Percentiles rank a stretch among this genome's conserved stretches.
These are phyloP conservation scores for Actenoides lindsayi DNA, from an alignment of 2,113 vertebrate species.

Conservation along the genomic window DNA sequence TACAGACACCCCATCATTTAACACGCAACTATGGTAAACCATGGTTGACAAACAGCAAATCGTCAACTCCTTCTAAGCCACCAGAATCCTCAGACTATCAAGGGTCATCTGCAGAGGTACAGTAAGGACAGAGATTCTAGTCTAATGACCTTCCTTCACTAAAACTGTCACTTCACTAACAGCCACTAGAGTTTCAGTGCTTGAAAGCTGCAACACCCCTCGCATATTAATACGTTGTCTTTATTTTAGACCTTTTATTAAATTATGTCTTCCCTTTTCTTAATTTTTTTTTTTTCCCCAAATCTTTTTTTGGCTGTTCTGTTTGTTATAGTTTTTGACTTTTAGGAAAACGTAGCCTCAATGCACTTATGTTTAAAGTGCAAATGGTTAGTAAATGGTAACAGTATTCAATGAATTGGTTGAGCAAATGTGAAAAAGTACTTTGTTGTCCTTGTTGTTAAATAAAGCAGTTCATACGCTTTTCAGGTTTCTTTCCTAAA, in stretches of 20 bases:
- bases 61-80: conserved; percentile 94
- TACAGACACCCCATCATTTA: conserved; percentile 96
- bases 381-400: neutral
- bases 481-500: neutral
- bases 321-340: neutral
- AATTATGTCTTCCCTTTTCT: neutral
- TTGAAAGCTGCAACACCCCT: conserved; percentile 9
- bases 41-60: conserved; percentile 99
- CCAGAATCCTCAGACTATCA: conserved; percentile 92
- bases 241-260: conserved; percentile 21
- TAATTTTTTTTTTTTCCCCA: neutral
- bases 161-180: conserved; percentile 70
- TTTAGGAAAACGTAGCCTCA: neutral
- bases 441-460: neutral
- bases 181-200: conserved; percentile 54
- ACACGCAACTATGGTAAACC: conserved; percentile 99
- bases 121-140: conserved; percentile 76
- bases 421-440: neutral
- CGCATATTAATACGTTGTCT: conserved; percentile 11
- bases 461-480: neutral
- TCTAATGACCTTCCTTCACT: conserved; percentile 62
- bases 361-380: neutral
- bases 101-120: conserved; percentile 96
- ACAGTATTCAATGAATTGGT: neutral
- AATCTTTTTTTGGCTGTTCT: neutral